Conservation (phyloP, 2,113 vertebrate genomes). For the Clinocottus analis region DNA sequence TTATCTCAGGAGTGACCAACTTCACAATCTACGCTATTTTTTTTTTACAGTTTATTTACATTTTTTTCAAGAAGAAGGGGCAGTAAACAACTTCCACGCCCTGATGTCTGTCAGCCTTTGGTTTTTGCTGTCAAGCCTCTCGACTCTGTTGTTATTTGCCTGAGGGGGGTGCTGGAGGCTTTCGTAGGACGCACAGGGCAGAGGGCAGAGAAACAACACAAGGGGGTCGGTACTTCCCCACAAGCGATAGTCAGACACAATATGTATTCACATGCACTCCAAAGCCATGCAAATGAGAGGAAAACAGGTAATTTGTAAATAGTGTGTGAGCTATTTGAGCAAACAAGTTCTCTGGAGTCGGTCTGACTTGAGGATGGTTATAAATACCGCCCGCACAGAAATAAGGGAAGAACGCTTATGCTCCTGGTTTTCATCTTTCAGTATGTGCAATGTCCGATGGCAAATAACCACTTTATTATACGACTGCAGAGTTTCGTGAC, state of each 20-base stretch:
- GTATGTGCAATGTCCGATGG: not conserved
- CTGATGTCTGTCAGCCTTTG: not conserved
- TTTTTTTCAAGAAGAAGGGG: not conserved
- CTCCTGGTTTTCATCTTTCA: constrained; percentile 1
- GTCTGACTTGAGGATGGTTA: not conserved
- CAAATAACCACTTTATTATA: not conserved
- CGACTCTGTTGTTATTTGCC: constrained; percentile 28
- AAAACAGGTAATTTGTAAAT: constrained; percentile 2
- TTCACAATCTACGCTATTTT: not conserved
- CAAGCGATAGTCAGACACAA: not conserved
- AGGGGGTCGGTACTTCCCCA: not conserved
- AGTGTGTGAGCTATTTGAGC: not conserved
- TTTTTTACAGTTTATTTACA: not conserved
- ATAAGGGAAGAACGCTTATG: not conserved
- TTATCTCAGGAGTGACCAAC: not conserved
- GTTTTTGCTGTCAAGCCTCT: not conserved
- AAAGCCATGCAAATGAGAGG: not conserved
- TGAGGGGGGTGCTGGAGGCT: constrained; percentile 38
- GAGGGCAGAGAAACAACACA: constrained; percentile 15
- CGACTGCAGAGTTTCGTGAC: not conserved
- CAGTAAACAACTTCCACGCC: not conserved
- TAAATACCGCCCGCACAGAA: not conserved
- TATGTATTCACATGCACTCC: not conserved
- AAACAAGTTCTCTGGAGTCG: not conserved
- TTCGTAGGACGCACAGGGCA: constrained; percentile 10